phyloP scores from a whole-genome alignment of 2,797 vertebrate species.

The Myotis daubentonii region DNA sequence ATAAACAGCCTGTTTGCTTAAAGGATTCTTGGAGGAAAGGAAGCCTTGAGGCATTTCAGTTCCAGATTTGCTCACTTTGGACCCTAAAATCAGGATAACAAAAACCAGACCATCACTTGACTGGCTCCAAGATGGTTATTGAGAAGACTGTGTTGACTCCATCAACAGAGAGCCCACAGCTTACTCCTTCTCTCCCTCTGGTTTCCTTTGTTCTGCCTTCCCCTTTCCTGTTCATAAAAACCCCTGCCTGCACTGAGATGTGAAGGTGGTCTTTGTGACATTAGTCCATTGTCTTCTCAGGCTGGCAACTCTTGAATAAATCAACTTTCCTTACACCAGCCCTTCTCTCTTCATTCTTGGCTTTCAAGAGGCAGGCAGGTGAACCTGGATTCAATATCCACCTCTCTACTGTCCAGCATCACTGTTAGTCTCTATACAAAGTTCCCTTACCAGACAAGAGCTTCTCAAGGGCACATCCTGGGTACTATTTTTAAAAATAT shows the following conservation, averaged over 20 bases:
- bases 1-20: not conserved
- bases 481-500: not conserved
- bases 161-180: not conserved
- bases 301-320: not conserved
- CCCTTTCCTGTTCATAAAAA: not conserved
- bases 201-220: not conserved
- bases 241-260: not conserved
- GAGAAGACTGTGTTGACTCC: not conserved
- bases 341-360: not conserved
- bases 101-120: not conserved
- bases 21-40: not conserved
- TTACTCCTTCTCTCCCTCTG: not conserved
- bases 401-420: not conserved
- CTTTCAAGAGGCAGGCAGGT: not conserved
- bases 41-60: not conserved
- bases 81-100: not conserved
- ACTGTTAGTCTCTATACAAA: not conserved
- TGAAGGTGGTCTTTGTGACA: not conserved
- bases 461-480: not conserved
- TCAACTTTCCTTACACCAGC: not conserved
- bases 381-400: not conserved
- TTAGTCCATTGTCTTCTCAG: not conserved
- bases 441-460: not conserved
- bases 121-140: no score
- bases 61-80: not conserved